Percentiles rank a stretch among this genome's conserved stretches.
Conservation (phyloP, 1,140 invertebrate species). For the Bombus breviceps region DNA sequence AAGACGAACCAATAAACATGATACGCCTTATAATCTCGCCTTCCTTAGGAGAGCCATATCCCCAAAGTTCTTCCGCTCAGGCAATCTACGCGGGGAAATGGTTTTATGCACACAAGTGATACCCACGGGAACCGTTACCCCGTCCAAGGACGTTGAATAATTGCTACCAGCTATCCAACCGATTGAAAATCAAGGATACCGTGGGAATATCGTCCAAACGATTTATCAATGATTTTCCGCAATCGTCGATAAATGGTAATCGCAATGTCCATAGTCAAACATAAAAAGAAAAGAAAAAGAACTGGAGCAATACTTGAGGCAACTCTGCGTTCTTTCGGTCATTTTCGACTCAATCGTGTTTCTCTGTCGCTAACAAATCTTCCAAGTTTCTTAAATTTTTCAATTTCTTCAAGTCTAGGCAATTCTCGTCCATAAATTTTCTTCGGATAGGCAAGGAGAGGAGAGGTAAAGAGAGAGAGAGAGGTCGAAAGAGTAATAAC, state of each 20-base stretch:
- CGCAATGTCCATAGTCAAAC: not conserved
- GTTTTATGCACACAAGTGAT: conserved; percentile 78
- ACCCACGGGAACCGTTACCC: conserved; percentile 76
- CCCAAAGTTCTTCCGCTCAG: conserved; percentile 50
- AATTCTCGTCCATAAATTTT: not conserved
- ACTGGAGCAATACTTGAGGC: too few species aligned
- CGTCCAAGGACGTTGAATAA: conserved; percentile 77
- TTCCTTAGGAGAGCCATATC: conserved; percentile 61
- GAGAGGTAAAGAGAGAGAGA: too few species aligned
- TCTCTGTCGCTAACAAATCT: too few species aligned
- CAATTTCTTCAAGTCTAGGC: too few species aligned
- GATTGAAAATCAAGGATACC: conserved; percentile 78
- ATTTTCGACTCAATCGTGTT: too few species aligned
- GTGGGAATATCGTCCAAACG: conserved; percentile 55
- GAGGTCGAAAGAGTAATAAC: conserved; percentile 32
- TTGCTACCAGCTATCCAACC: conserved; percentile 76
- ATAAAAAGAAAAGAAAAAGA: too few species aligned
- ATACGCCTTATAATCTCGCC: conserved; percentile 67
- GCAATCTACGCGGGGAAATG: conserved; percentile 75
- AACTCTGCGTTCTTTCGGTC: too few species aligned
- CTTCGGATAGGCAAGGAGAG: too few species aligned
- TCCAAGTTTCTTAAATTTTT: too few species aligned
- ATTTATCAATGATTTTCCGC: conserved; percentile 46
- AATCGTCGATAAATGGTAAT: not conserved
- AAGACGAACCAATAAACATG: conserved; percentile 55